Base-by-base conservation (phyloP, 2,888 invertebrate genomes). In the Arctia plantaginis region DNA sequence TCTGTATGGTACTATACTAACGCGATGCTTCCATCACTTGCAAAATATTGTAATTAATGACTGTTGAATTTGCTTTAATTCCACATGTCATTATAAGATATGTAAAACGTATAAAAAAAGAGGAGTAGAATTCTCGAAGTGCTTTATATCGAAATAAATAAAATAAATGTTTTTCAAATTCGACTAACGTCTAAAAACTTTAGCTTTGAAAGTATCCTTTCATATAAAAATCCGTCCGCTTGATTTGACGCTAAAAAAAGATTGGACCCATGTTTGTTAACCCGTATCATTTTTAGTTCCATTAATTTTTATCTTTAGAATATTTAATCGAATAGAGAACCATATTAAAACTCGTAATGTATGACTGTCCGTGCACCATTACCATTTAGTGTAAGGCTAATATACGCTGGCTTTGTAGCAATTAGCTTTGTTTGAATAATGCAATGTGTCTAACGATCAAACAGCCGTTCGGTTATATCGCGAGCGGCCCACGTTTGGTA, bases 221-320 rank as follows among this genome's bases (percentile, higher is more conserved):
- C 67, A 6, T 35, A 41, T 74, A 67, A 59, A 33, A 35, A 67
- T 82, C 82, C 82, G 75, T 82, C 84, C 82, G 84, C 67, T 74
- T 68, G 73, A 59, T 74, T 47, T 47, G 30, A 69, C 20, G 39
- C 27, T 27, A n/a, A 73, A 75, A 73, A n/a, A n/a, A 15, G 39
- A 41, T 55, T 59, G 59, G 18, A 72, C 62, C 64, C 41, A 44
- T 76, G 39, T 47, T 69, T 74, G 51, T 66, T 72, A 62, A 35
- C 67, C 67, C 76, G 59, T 75, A 68, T 67, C 3, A 73, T 51
- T 55, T 65, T 73, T 76, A n/a, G 65, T 80, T 80, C 66, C 66
- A 79, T 73, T 79, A 67, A 20, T 79, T 72, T 71, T 68, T 76
- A 73, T 72, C 70, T 71, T 70, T 70, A 77, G 71, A 80, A 64